These are phyloP conservation scores for Synanthedon andrenaeformis DNA, from an alignment of 2,888 invertebrate species.

Conservation along the genomic window DNA sequence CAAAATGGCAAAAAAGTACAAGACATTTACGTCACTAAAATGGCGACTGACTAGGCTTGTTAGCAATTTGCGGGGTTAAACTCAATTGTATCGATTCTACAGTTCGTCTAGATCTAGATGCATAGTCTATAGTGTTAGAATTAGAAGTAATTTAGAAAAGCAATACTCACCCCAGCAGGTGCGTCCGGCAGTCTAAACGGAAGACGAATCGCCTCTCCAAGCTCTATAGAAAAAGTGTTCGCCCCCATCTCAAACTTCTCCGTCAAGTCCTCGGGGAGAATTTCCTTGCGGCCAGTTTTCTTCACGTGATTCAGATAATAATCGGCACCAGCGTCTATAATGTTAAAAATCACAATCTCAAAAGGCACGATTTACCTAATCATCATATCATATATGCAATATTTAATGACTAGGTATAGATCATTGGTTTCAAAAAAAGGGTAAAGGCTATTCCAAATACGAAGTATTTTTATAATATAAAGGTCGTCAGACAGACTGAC, in stretches of 20 bases:
- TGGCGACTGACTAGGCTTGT: too few species aligned
- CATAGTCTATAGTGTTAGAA: too few species aligned
- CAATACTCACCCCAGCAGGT: conserved; percentile 29
- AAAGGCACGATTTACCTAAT: too few species aligned
- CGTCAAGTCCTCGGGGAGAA: conserved; percentile 39
- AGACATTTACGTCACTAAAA: too few species aligned
- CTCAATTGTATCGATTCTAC: too few species aligned
- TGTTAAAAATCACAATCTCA: neutral
- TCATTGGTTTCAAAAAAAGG: neutral
- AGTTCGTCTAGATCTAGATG: too few species aligned
- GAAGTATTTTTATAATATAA: too few species aligned
- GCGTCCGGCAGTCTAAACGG: conserved; percentile 49
- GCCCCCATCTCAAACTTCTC: conserved; percentile 61
- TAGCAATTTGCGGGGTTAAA: too few species aligned
- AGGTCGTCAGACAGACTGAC: neutral
- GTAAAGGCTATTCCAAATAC: neutral
- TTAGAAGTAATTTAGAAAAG: too few species aligned
- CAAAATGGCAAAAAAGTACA: too few species aligned
- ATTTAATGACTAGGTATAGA: too few species aligned
- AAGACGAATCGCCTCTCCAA: conserved; percentile 38
- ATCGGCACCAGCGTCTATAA: conserved; percentile 46
- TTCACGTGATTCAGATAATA: conserved; percentile 50
- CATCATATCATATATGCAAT: too few species aligned
- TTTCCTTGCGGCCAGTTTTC: conserved; percentile 43
- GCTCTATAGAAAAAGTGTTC: conserved; percentile 52